A percentile compares a stretch with the other conserved stretches of the same genome.
phyloP scores from a whole-genome alignment of 2,888 invertebrate genomes.

The Drosophila anomelani region DNA sequence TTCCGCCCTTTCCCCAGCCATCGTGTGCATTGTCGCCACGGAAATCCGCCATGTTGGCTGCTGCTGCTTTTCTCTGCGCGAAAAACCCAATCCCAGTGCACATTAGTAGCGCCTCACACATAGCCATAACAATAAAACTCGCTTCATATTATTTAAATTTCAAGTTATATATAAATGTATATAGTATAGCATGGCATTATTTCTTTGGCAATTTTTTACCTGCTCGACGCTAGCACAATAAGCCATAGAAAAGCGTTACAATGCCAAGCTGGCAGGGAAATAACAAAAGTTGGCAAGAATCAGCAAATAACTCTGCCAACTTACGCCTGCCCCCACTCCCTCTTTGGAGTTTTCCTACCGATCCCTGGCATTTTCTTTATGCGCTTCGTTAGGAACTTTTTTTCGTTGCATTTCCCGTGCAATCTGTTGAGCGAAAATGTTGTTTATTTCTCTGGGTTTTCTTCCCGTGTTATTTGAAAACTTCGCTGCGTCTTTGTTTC shows the following conservation, averaged over 20 bases:
- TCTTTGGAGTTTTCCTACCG: not conserved
- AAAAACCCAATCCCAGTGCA: constrained; percentile 54
- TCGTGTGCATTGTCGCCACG: constrained; percentile 70
- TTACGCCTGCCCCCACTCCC: not conserved
- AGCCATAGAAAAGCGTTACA: constrained; percentile 63
- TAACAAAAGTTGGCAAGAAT: constrained; percentile 62
- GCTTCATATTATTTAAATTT: constrained; percentile 51
- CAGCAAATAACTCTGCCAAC: constrained; percentile 42
- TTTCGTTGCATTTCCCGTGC: constrained; percentile 59
- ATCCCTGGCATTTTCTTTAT: constrained; percentile 10
- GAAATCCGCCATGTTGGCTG: constrained; percentile 79
- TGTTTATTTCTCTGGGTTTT: constrained; percentile 36
- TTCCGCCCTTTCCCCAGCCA: constrained; percentile 17
- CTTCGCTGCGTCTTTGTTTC: constrained; percentile 38
- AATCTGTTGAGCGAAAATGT: constrained; percentile 67
- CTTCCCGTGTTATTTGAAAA: constrained; percentile 18
- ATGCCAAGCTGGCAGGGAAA: constrained; percentile 62
- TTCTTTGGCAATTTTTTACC: constrained; percentile 40
- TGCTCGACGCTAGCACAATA: constrained; percentile 50
- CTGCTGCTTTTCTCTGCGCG: constrained; percentile 44
- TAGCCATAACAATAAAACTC: constrained; percentile 40
- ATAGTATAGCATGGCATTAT: not conserved
- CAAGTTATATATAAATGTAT: constrained; percentile 31
- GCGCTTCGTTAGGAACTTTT: constrained; percentile 30
- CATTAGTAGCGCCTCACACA: constrained; percentile 47